Evolutionary conservation across 1,140 invertebrate genomes (phyloP), one percentile per base, ranked within the genome.

Genomic region (Cydia amplana): DNA sequence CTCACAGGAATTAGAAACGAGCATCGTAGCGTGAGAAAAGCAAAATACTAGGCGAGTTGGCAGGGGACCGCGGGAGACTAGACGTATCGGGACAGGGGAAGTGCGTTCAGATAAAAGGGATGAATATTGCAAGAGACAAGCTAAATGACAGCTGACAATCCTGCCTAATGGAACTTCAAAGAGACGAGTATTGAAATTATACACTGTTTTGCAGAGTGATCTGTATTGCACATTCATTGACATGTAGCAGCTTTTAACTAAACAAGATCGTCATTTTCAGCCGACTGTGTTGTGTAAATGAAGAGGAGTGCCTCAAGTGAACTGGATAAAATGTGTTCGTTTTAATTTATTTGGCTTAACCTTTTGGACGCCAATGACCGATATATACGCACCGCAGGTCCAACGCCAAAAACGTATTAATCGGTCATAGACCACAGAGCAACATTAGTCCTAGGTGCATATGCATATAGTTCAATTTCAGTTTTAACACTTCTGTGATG

Each of bases 71-170:
- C 55, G 10, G 55, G 55, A 60, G 18, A 23, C 9, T 20, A 10
- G 55, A 60, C n/a, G 20, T 60, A 70, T 70, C n/a, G 36, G 28
- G 28, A 32, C 28, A 28, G 63, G n/a, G n/a, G 18, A 70, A 70
- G 65, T 36, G 65, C 65, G 65, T 36, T 70, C 65, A 18, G 36
- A 70, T 40, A 70, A 70, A 70, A 70, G 65, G 32, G 28, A 70
- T 70, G n/a, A 70, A 70, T 65, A 36, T 65, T 70, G 65, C 65
- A 70, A 70, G 65, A 36, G 65, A 70, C 65, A 67, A 16, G 65
- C 65, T 70, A 70, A 70, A 36, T 36, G 65, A 70, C 32, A 70
- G 65, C 25, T 70, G 65, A 70, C 28, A 60, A 18, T 28, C n/a
- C 32, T 40, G 28, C 65, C 65, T 70, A 70, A 36, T 70, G 64